phyloP scores from a whole-genome alignment of 2,113 vertebrate species.

The Phaethornis superciliosus region DNA sequence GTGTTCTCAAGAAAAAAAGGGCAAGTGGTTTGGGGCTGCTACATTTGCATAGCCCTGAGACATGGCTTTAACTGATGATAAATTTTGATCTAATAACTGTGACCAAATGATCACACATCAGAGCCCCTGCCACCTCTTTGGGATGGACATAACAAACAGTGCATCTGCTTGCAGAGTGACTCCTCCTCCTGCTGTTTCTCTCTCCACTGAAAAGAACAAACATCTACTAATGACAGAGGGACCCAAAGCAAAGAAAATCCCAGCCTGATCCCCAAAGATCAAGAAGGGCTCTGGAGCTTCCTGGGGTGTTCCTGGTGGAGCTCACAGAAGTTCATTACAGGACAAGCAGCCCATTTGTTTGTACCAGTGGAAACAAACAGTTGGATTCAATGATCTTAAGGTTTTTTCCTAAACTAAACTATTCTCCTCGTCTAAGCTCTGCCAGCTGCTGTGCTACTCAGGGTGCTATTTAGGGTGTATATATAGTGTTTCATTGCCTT shows the following conservation, averaged over 20 bases:
- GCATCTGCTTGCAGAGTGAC: background rate
- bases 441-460: background rate
- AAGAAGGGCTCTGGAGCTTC: background rate
- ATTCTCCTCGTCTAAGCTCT: background rate
- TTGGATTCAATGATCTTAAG: background rate
- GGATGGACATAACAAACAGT: background rate
- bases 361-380: background rate
- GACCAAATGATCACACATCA: background rate
- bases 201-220: background rate
- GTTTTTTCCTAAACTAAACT: background rate
- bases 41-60: conserved; percentile 51
- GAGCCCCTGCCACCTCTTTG: background rate
- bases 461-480: background rate
- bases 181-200: background rate
- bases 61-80: conserved; percentile 28
- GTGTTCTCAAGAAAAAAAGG: background rate
- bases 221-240: background rate
- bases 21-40: background rate
- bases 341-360: background rate
- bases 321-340: background rate
- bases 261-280: background rate
- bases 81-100: conserved; percentile 57
- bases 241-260: background rate
- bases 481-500: background rate
- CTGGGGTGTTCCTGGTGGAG: background rate